Conservation (phyloP, 2,797 vertebrate genomes). For the Myripristis jacobus region DNA sequence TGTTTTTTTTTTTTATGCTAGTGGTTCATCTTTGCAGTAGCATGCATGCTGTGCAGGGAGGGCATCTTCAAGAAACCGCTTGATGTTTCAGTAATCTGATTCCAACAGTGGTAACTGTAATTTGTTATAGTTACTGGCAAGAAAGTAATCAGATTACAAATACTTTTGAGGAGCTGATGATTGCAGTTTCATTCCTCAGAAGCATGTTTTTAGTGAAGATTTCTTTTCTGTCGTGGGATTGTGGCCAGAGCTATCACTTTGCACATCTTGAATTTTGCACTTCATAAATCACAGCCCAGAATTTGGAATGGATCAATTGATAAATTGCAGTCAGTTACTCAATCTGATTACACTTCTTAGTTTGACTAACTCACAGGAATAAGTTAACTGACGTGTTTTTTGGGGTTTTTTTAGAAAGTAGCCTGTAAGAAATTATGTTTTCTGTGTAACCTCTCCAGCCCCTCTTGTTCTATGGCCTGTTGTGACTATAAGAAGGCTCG, state of each 20-base stretch:
- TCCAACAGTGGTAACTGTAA: neutral
- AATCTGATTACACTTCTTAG: neutral
- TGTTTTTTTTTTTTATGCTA: neutral
- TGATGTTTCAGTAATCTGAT: neutral
- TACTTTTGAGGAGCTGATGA: neutral
- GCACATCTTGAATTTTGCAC: no score
- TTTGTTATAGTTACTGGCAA: neutral
- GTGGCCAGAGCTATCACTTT: no score
- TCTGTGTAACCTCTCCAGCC: no score
- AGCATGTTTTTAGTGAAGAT: neutral
- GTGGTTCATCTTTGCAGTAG: neutral
- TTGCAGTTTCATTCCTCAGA: neutral
- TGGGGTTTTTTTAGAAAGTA: neutral
- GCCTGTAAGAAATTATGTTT: neutral
- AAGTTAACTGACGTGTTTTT: neutral
- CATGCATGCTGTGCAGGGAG: conserved; percentile 1
- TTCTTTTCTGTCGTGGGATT: no score
- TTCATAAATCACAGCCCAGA: no score
- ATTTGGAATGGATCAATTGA: no score
- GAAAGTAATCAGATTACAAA: neutral
- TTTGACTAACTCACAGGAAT: neutral
- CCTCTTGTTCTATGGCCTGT: neutral
- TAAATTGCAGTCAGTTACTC: no score
- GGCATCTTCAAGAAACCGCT: neutral
- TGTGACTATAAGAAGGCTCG: neutral